A percentile compares a stretch with the other conserved stretches of the same genome.
Evolutionary conservation across 2,113 vertebrate species (phyloP).

Genomic region (Pseudopodoces humilis): DNA sequence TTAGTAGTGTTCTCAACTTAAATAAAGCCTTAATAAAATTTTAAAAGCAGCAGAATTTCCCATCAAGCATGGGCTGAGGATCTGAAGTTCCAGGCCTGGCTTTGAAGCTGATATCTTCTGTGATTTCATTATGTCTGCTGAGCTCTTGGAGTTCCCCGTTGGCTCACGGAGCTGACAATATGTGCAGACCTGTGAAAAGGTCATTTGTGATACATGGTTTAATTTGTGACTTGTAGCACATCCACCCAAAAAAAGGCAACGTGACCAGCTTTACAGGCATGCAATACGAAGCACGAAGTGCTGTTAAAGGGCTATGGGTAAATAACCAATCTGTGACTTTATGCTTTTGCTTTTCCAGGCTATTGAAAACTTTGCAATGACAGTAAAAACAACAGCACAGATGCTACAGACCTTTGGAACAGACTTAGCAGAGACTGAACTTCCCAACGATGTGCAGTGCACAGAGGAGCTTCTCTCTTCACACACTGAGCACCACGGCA

Average conservation of each 20-base stretch:
- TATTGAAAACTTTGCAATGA: constrained; percentile 94
- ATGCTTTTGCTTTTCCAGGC: constrained; percentile 75
- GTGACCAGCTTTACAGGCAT: neutral
- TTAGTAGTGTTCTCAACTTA: neutral
- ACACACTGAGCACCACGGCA: constrained; percentile 82
- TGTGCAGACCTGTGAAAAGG: neutral
- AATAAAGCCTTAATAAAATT: neutral
- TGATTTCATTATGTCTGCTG: neutral
- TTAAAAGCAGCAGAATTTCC: neutral
- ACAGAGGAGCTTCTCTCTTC: constrained; percentile 86
- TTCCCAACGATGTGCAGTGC: constrained; percentile 87
- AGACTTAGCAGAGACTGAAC: constrained; percentile 85
- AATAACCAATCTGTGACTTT: neutral
- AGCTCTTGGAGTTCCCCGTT: neutral
- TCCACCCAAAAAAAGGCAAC: neutral
- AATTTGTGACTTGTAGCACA: neutral
- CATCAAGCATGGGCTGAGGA: neutral
- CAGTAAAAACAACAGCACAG: constrained; percentile 92
- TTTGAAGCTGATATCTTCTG: neutral
- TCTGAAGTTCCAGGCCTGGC: neutral
- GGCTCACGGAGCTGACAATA: neutral
- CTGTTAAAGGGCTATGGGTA: neutral
- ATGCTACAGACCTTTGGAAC: constrained; percentile 90
- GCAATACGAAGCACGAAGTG: neutral
- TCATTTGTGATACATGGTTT: neutral